Evolutionary conservation across 2,113 vertebrate species (phyloP).

Genomic region (Embiotoca jacksoni): DNA sequence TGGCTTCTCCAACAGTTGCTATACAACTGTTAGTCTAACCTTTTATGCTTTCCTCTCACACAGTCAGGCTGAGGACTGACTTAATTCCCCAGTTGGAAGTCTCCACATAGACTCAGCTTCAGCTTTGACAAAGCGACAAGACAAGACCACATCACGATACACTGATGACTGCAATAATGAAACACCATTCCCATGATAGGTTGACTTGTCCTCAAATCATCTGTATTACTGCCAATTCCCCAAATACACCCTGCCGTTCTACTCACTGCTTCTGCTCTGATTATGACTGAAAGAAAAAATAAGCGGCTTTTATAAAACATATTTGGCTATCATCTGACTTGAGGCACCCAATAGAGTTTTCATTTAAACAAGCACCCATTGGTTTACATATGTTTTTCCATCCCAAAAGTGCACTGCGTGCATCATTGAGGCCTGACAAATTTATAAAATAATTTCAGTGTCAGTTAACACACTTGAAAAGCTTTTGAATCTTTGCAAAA

Average conservation of each 20-base stretch:
- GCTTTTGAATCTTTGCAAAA: neutral
- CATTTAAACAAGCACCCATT: neutral
- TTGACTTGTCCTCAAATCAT: conserved; percentile 51
- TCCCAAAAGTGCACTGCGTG: neutral
- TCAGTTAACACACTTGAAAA: neutral
- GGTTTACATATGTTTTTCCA: neutral
- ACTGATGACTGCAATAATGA: conserved; percentile 64
- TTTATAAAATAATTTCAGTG: neutral
- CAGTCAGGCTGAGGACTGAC: conserved; percentile 20
- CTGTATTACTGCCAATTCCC: conserved; percentile 60
- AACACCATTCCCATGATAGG: conserved; percentile 50
- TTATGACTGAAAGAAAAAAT: conserved; percentile 21
- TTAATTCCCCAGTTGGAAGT: conserved; percentile 58
- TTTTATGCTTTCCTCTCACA: conserved; percentile 46
- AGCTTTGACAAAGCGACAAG: conserved; percentile 38
- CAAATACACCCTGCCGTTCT: conserved; percentile 37
- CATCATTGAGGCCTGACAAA: neutral
- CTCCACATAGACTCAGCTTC: conserved; percentile 21
- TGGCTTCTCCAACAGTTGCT: conserved; percentile 8
- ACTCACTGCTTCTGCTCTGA: conserved; percentile 24
- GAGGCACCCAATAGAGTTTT: conserved; percentile 2
- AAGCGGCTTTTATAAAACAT: conserved; percentile 7
- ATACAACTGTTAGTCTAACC: neutral
- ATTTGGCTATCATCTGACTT: conserved; percentile 11
- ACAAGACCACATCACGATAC: conserved; percentile 57